phyloP scores from a whole-genome alignment of 1,140 invertebrate species.

The Nebria ingens region DNA sequence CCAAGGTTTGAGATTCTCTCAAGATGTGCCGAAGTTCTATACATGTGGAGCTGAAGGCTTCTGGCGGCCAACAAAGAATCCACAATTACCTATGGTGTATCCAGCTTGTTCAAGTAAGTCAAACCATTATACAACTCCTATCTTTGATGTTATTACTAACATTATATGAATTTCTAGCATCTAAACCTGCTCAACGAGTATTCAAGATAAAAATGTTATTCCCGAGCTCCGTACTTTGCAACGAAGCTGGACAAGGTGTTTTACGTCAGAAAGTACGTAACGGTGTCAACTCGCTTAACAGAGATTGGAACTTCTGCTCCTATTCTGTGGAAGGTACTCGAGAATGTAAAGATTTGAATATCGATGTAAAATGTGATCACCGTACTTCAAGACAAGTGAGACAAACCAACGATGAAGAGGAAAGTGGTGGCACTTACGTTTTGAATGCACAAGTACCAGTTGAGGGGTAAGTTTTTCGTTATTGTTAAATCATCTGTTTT shows the following conservation, averaged over 20 bases:
- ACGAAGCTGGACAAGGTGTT: slow-evolving; percentile 86
- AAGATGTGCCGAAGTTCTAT: slow-evolving; percentile 86
- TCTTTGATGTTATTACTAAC: slow-evolving; percentile 10
- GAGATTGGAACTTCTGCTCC: slow-evolving; percentile 90
- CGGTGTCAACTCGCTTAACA: slow-evolving; percentile 79
- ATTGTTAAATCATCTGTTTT: slow-evolving; percentile 13
- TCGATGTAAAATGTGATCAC: slow-evolving; percentile 83
- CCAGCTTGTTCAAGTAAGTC: slow-evolving; percentile 78
- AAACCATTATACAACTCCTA: slow-evolving; percentile 11
- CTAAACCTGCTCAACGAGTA: slow-evolving; percentile 78
- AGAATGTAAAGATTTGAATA: slow-evolving; percentile 79
- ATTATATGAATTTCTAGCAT: slow-evolving; percentile 40
- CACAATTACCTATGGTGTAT: slow-evolving; percentile 69
- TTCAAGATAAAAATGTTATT: slow-evolving; percentile 89
- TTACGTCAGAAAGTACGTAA: slow-evolving; percentile 76
- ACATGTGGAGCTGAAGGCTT: slow-evolving; percentile 94
- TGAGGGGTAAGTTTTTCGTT: slow-evolving; percentile 56
- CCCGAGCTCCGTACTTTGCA: slow-evolving; percentile 86
- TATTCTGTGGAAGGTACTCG: slow-evolving; percentile 71
- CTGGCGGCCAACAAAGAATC: slow-evolving; percentile 80
- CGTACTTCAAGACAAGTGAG: slow-evolving; percentile 50
- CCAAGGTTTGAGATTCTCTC: slow-evolving; percentile 75
- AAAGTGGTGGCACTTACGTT: slow-evolving; percentile 63
- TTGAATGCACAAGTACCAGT: slow-evolving; percentile 69
- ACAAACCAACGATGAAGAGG: slow-evolving; percentile 47